Evolutionary conservation across 2,888 invertebrate species (phyloP).

Genomic region (Acleris holmiana): DNA sequence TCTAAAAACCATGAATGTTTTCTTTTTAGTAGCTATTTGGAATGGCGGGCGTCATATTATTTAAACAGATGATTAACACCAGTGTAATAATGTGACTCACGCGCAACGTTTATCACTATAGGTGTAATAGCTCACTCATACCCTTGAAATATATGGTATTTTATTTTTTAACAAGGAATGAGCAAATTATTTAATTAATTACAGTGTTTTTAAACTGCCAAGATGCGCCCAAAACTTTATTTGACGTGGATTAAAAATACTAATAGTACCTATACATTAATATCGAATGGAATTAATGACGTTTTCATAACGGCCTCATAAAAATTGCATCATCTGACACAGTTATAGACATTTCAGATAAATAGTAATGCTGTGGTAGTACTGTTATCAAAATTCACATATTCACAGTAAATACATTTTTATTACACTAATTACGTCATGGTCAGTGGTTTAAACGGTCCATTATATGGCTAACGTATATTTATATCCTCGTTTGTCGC

Average conservation of each 20-base stretch:
- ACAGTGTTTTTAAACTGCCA: too few species aligned
- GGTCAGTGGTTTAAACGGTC: constrained; percentile 22
- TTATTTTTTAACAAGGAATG: too few species aligned
- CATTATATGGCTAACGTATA: constrained; percentile 4
- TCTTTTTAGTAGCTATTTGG: constrained; percentile 7
- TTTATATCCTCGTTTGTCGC: constrained; percentile 9
- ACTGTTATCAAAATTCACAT: background rate
- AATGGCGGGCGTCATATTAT: constrained; percentile 21
- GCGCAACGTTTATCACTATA: background rate
- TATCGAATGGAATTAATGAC: too few species aligned
- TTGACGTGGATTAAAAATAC: too few species aligned
- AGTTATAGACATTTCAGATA: too few species aligned
- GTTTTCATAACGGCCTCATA: too few species aligned
- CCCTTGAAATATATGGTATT: background rate
- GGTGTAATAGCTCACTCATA: background rate
- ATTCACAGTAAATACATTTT: background rate
- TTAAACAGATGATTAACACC: constrained; percentile 31
- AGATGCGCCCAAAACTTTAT: too few species aligned
- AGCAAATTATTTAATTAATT: too few species aligned
- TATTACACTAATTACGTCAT: constrained; percentile 23
- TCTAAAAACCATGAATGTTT: background rate
- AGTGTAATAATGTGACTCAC: constrained; percentile 24
- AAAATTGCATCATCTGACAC: too few species aligned
- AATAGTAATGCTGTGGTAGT: too few species aligned
- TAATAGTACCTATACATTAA: too few species aligned